Evolutionary conservation across 2,888 invertebrate species (phyloP), one percentile per base, ranked within the genome.

Genomic region (Euplagia quadripunctaria): DNA sequence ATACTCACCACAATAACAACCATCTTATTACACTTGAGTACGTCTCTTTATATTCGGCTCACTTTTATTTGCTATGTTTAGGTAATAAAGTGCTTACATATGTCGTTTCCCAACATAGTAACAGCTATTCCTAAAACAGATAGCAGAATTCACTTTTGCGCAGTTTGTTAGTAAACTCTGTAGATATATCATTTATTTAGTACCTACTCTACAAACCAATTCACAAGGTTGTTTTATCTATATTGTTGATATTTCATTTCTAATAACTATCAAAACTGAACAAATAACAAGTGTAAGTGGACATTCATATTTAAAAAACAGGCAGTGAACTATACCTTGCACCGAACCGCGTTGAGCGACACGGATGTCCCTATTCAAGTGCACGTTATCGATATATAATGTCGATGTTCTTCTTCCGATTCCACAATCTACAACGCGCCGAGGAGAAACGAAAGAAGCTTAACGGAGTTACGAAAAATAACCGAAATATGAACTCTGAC

Each of bases 391-490:
- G 68, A 79, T 85, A 88, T 96, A 97, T 97, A 96, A 98, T 98
- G 98, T 98, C 98, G 97, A 97, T 98, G 97, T 98, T 98, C 97
- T 98, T 98, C 98, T 98, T 98, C 96, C 98, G 98, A 88, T 97
- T 98, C 93, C 98, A 98, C 97, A 98, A 98, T 96, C 97, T 98
- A 92, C 98, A 97, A 94, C 97, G 98, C 81, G 98, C 98, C 92
- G 98, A 98, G 96, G 98, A 98, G 94, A 92, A 90, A 69, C 89
- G 92, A 79, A 91, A 88, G 86, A 92, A 89, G 86, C 79, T 83
- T 79, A 87, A 81, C 80, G 88, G 86, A 83, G 87, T 85, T 80
- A 81, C 75, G 77, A 91, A 89, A 82, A 84, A 78, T 86, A 90
- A 85, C 80, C 87, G 84, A 80, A 91, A 88, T 85, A 93, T 93